Conservation (phyloP, 1,140 invertebrate species). For the Gonatopus flavifemur region DNA sequence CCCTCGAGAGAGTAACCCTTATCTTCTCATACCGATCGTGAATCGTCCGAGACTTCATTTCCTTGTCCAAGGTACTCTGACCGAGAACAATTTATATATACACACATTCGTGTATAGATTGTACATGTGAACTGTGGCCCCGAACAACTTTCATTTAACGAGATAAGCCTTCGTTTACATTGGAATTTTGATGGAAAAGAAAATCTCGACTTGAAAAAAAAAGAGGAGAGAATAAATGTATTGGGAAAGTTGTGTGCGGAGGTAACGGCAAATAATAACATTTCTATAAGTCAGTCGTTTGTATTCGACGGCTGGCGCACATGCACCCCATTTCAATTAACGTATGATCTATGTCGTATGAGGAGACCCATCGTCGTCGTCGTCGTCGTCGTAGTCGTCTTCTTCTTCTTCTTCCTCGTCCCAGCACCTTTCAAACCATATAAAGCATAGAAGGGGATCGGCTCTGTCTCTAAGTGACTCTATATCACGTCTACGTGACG, state of each 20-base stretch:
- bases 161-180: too few species aligned
- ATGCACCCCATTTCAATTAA: slow-evolving; percentile 59
- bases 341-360: slow-evolving; percentile 60
- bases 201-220: too few species aligned
- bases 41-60: slow-evolving; percentile 56
- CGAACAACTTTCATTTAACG: too few species aligned
- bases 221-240: too few species aligned
- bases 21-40: slow-evolving; percentile 54
- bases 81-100: slow-evolving; percentile 48
- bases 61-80: slow-evolving; percentile 48
- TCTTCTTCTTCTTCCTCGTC: too few species aligned
- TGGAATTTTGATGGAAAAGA: too few species aligned
- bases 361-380: slow-evolving; percentile 41
- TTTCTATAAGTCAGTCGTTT: slow-evolving; percentile 60
- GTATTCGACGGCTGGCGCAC: slow-evolving; percentile 53
- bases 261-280: slow-evolving; percentile 58
- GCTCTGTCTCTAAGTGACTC: slow-evolving; percentile 58
- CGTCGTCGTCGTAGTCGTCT: too few species aligned
- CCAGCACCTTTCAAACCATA: slow-evolving; percentile 50
- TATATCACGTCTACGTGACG: slow-evolving; percentile 60
- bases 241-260: too few species aligned
- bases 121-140: too few species aligned
- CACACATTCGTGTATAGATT: too few species aligned
- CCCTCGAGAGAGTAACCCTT: slow-evolving; percentile 43
- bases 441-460: slow-evolving; percentile 50